These are phyloP conservation scores for Pangasius macronema DNA, from an alignment of 2,797 vertebrate species.

Conservation along the genomic window DNA sequence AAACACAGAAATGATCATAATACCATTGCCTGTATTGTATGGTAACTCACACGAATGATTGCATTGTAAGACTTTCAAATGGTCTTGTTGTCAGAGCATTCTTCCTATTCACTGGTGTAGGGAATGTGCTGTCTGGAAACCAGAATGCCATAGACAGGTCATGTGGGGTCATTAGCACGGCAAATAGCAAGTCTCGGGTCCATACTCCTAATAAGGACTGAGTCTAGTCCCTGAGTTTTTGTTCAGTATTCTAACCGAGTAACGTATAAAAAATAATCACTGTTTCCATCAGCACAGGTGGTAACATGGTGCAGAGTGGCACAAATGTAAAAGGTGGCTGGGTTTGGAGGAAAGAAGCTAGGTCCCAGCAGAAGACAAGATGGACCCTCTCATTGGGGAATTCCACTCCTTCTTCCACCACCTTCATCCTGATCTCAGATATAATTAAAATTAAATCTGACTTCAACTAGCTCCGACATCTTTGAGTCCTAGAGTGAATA, in stretches of 20 bases:
- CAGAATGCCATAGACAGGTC: not conserved
- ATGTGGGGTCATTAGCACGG: not conserved
- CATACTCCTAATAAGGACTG: too few species aligned
- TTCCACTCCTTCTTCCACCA: not conserved
- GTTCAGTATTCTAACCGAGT: too few species aligned
- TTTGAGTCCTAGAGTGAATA: not conserved
- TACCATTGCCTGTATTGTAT: not conserved
- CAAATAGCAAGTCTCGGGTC: not conserved
- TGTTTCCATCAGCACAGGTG: not conserved
- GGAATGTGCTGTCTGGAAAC: not conserved
- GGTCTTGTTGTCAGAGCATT: not conserved
- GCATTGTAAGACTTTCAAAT: not conserved
- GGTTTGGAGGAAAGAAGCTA: not conserved
- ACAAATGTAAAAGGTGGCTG: not conserved
- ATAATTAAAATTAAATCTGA: slow-evolving; percentile 7
- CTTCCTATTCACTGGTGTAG: not conserved
- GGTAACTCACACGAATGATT: not conserved
- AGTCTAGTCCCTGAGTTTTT: too few species aligned
- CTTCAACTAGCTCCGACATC: not conserved
- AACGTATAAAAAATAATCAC: too few species aligned
- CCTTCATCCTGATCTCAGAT: not conserved
- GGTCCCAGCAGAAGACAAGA: not conserved
- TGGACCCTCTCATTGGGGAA: not conserved
- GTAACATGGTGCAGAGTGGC: not conserved
- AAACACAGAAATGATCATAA: not conserved